Evolutionary conservation across 2,888 invertebrate genomes (phyloP), one percentile per base, ranked within the genome.

Genomic region (Drosophila siamana): DNA sequence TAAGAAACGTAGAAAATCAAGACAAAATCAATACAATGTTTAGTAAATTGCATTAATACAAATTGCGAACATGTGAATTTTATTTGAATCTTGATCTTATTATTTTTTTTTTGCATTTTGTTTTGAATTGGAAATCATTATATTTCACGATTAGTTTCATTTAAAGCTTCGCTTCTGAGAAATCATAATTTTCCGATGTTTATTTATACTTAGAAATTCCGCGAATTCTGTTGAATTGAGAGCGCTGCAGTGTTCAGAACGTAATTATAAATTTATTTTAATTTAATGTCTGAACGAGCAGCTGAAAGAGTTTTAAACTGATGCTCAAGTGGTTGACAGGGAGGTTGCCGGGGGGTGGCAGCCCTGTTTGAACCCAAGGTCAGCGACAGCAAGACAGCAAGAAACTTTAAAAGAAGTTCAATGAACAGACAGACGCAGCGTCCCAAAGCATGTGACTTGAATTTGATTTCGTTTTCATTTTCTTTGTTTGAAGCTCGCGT

Each of bases 381-480:
- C 84, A 80, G 56, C 72, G 79, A 74, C 77, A 74, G 64, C 64
- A 60, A 67, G 46, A n/a, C n/a, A n/a, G n/a, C n/a, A 24, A 46
- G 4, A 51, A 68, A 48, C 52, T 56, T 54, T 41, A 33, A 57
- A 60, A 55, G 47, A 62, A 76, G 75, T 73, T 76, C 78, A 81
- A 81, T 72, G 89, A 75, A 79, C 78, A 73, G 44, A 79, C 78
- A 73, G 44, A 69, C 77, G 69, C 72, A 75, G 74, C 78, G 65
- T 79, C 75, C 52, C 55, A 13, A 57, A 43, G 74, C 77, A 69
- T 76, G 70, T 83, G 66, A 62, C 74, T 78, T 13, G 69, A 41
- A 24, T 51, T 69, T 56, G 24, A 55, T 44, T 60, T 48, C 22
- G n/a, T 64, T 65, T 54, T 44, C 52, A 36, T 56, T 24, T 56